phyloP scores from a whole-genome alignment of 2,797 vertebrate genomes.

The Amblyopsis hoosieri region DNA sequence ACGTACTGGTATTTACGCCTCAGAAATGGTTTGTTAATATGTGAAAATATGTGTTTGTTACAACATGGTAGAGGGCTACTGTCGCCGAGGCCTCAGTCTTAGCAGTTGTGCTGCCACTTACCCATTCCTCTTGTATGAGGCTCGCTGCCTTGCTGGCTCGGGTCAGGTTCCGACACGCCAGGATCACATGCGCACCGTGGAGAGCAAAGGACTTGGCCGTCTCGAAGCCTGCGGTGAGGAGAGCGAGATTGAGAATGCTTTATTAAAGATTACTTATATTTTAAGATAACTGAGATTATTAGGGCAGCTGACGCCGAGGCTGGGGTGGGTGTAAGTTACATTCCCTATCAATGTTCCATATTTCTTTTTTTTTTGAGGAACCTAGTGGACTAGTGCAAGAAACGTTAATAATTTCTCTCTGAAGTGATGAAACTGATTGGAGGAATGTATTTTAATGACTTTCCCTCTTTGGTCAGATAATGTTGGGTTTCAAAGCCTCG shows the following conservation, averaged over 20 bases:
- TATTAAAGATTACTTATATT: constrained; percentile 63
- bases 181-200: constrained; percentile 90
- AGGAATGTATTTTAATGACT: constrained; percentile 71
- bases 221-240: constrained; percentile 87
- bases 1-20: no score
- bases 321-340: constrained; percentile 53
- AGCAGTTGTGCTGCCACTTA: constrained; percentile 69
- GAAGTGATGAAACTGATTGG: constrained; percentile 80
- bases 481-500: constrained; percentile 55
- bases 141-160: constrained; percentile 83
- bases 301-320: constrained; percentile 49
- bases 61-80: no score
- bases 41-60: no score
- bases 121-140: constrained; percentile 90
- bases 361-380: constrained; percentile 69
- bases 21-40: no score
- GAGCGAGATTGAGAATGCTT: constrained; percentile 34
- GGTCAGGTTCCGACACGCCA: constrained; percentile 88
- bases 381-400: constrained; percentile 66
- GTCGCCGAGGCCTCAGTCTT: background rate
- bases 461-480: constrained; percentile 60
- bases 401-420: constrained; percentile 76
- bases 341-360: constrained; percentile 76
- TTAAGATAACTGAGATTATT: constrained; percentile 68
- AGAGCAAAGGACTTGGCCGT: constrained; percentile 93